Base-by-base conservation (phyloP, 2,797 vertebrate species). In the Spea hammondii region DNA sequence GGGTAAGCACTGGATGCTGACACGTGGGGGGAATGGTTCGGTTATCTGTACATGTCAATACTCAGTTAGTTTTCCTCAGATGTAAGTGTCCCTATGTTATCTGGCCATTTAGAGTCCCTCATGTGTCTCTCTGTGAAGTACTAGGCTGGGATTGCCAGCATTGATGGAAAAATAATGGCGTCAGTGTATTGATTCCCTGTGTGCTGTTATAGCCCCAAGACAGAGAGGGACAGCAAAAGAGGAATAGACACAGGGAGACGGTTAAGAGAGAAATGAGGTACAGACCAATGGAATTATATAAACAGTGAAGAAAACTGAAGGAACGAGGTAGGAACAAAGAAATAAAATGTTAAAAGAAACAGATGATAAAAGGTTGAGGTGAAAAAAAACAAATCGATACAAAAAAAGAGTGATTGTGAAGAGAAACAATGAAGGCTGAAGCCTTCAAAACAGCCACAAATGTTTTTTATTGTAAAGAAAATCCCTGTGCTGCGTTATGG, bases 161-260 rank as follows among this genome's bases (percentile, higher is more conserved):
- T 72, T 81, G 79, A 77, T 77, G 79, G 79, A 81, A 77, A 81
- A 81, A 72, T 76, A 81, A 81, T 66, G 77, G 79, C 79, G 69
- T 81, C 79, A 81, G 69, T 54, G 14, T 72, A 81, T 81, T 62
- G 79, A 81, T 81, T 65, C 62, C 46, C 49, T 67, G 49, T 68
- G 62, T 76, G 72, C 64, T 80, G 69, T 62, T 81, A 76, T 81
- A 81, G 79, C 79, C 79, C 48, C 74, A 77, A 77, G 79, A 72
- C 64, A 81, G 14, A 71, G 53, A 60, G 57, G 65, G 44, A 62
- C 70, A 77, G 70, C 70, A 72, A 77, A 47, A 81, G 77, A 72
- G 59, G 44, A 49, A 77, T 57, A 78, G 62, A 65, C 47, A 51
- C 59, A 59, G 45, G 8, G 66, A 62, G 44, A 47, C 17, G 32